Evolutionary conservation across 2,797 vertebrate genomes (phyloP).

Genomic region (Myotis myotis): DNA sequence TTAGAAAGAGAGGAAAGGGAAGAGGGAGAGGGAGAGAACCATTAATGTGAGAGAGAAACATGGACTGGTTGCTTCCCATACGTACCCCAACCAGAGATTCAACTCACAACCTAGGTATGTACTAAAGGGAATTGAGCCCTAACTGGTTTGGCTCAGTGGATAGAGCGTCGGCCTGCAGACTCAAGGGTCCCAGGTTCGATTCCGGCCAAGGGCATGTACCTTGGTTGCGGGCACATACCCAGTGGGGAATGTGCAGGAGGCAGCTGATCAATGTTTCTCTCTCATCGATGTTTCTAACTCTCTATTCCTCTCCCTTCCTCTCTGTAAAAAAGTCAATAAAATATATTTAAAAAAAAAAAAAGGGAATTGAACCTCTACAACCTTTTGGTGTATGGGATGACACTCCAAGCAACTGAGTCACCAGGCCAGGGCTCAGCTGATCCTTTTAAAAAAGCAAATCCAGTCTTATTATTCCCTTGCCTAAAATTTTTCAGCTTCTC

Average conservation of each 20-base stretch:
- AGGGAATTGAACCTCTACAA: background rate
- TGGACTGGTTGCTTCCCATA: background rate
- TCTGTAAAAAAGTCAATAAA: no score
- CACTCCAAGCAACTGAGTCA: background rate
- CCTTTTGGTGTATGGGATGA: background rate
- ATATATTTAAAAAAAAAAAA: no score
- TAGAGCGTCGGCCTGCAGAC: no score
- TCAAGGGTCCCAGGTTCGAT: no score
- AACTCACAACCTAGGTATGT: background rate
- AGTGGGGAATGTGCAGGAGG: no score
- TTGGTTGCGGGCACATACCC: no score
- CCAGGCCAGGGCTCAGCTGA: background rate
- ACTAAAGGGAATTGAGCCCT: background rate
- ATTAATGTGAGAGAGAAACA: background rate
- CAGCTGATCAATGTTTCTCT: no score
- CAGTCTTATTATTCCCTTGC: background rate
- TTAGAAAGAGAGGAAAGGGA: background rate
- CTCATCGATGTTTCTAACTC: no score
- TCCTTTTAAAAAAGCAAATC: slow-evolving; percentile 16
- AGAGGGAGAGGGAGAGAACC: background rate
- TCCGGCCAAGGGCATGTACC: no score
- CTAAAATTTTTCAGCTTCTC: slow-evolving; percentile 41
- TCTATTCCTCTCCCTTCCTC: no score
- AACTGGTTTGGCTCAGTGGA: no score
- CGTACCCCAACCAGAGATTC: background rate